Base-by-base conservation (phyloP, 2,888 invertebrate genomes). In the Pachliopta kotzebuea region DNA sequence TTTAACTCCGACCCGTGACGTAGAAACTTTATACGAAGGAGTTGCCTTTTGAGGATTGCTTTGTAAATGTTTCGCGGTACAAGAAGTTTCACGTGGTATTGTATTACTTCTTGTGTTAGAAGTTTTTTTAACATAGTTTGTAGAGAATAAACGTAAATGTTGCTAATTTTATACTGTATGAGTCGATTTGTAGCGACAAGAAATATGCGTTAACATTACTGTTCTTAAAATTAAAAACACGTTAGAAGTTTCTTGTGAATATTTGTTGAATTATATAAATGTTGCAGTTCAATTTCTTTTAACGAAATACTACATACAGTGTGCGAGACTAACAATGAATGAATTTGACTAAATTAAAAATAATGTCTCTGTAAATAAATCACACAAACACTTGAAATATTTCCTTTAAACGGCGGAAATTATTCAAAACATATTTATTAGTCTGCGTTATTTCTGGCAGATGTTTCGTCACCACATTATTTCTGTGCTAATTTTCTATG, bases 11-110 rank as follows among this genome's bases (percentile, higher is more conserved):
- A 77, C 74, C 72, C 74, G 77, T 77, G 70, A 74, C 74, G 72
- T 69, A 65, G 77, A 82, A 83, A 83, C 76, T 76, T 71, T 72
- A 85, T 63, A 77, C 78, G 69, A 76, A 69, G 66, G 24, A 31
- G 58, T 63, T 57, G 58, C 21, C 54, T 58, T 52, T 54, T 49
- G 52, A 42, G 56, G 3, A 23, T 31, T n/a, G 55, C 45, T 50
- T 55, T 58, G 21, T 31, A 45, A 59, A 59, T 59, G 49, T 63
- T 63, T 59, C 21, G 59, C 42, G 53, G 45, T 29, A 29, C 52
- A n/a, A 26, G 23, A 58, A 54, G 53, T 63, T 54, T 24, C 26
- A 63, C 54, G 53, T 57, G 23, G 53, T 57, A 26, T 42, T 20
- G 42, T 37, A 26, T 37, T 54, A 55, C 60, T 56, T 50, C 31